Conservation (phyloP, 2,888 invertebrate genomes). For the Nudaria mundana region DNA sequence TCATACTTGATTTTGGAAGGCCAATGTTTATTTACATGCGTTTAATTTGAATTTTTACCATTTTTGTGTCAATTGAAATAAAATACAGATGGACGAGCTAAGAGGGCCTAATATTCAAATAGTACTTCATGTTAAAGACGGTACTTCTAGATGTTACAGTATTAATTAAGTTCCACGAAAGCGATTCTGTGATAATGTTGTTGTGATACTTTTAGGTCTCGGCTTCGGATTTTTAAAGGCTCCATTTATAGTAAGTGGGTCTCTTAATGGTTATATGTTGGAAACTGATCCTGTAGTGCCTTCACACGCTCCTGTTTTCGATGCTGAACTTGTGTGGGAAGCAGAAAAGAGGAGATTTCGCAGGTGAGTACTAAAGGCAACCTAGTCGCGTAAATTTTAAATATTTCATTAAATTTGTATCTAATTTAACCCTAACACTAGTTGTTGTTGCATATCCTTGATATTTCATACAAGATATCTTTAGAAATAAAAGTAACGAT, state of each 20-base stretch:
- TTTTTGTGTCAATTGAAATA: constrained; percentile 33
- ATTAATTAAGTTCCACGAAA: neutral
- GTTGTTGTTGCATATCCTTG: no score
- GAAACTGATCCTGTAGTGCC: constrained; percentile 85
- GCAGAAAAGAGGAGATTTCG: constrained; percentile 86
- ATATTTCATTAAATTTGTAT: no score
- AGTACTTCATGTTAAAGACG: constrained; percentile 85
- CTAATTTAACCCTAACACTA: no score
- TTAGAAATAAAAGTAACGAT: no score
- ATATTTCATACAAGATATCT: no score
- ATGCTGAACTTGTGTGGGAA: constrained; percentile 90
- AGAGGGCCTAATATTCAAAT: constrained; percentile 83
- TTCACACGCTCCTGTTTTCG: constrained; percentile 82
- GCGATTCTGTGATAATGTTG: neutral
- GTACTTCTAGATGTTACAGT: constrained; percentile 40
- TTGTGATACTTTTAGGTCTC: constrained; percentile 59
- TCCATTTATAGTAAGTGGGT: constrained; percentile 81
- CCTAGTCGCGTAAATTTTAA: no score
- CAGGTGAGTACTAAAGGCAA: constrained; percentile 77
- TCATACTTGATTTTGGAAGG: constrained; percentile 46
- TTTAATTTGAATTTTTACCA: constrained; percentile 51
- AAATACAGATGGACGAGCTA: constrained; percentile 82
- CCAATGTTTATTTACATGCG: constrained; percentile 55
- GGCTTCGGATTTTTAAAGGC: constrained; percentile 80
- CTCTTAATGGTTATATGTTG: constrained; percentile 83